Evolutionary conservation across 2,797 vertebrate species (phyloP).

Genomic region (Sphaeramia orbicularis): DNA sequence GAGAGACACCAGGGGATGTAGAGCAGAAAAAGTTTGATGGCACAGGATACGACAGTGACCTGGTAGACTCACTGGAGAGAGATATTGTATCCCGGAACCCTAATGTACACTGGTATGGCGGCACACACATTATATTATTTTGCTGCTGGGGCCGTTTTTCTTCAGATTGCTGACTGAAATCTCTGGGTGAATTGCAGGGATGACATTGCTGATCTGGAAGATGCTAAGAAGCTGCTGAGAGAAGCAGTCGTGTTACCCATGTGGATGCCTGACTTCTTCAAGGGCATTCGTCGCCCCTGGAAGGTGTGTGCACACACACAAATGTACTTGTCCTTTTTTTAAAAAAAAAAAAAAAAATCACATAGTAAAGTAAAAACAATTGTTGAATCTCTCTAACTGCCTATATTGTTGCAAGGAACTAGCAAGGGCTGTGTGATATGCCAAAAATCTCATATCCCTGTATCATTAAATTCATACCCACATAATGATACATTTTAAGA

Average conservation of each 20-base stretch:
- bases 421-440: too few species aligned
- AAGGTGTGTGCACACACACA: constrained; percentile 84
- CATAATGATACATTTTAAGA: too few species aligned
- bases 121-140: background rate
- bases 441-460: too few species aligned
- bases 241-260: constrained; percentile 98
- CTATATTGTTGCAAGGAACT: too few species aligned
- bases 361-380: too few species aligned
- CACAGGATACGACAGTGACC: constrained; percentile 91
- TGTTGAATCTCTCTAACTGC: too few species aligned
- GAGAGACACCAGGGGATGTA: constrained; percentile 85
- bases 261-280: constrained; percentile 99
- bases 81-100: constrained; percentile 97
- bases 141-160: background rate
- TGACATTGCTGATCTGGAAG: constrained; percentile 97
- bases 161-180: constrained; percentile 19
- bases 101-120: constrained; percentile 92
- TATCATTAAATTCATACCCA: too few species aligned
- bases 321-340: background rate
- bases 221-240: constrained; percentile 96
- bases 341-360: too few species aligned
- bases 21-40: constrained; percentile 95
- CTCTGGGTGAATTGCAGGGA: constrained; percentile 84
- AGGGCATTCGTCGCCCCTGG: constrained; percentile 98
- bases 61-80: constrained; percentile 94